Conservation (phyloP, 2,797 vertebrate species). For the Lophotriccus pileatus region DNA sequence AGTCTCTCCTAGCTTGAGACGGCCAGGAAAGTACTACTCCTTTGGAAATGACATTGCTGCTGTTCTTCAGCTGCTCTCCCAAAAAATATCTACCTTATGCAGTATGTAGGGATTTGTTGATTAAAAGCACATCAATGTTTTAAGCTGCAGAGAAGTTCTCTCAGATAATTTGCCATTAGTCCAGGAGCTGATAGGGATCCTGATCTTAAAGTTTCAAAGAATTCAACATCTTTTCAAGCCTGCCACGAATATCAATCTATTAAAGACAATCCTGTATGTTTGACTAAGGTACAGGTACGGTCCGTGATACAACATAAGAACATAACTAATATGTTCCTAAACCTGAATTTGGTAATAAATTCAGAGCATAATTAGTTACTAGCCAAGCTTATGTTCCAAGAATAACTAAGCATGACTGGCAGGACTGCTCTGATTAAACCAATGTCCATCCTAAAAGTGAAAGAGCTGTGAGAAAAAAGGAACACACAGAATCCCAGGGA, state of each 20-base stretch:
- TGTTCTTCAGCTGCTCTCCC: background rate
- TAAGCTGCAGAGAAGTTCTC: background rate
- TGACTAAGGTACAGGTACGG: background rate
- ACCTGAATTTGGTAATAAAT: conserved; percentile 20
- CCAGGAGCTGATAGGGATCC: background rate
- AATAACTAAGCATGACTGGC: background rate
- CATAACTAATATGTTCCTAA: background rate
- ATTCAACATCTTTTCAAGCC: background rate
- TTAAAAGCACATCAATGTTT: background rate
- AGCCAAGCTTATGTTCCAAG: background rate
- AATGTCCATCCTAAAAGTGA: background rate
- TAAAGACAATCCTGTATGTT: background rate
- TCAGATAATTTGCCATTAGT: background rate
- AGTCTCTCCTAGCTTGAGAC: background rate
- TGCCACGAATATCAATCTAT: background rate
- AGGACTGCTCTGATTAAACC: background rate
- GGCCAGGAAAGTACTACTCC: background rate
- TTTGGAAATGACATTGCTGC: background rate
- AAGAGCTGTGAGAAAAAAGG: conserved; percentile 52
- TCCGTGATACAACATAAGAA: background rate
- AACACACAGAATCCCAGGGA: conserved; percentile 38
- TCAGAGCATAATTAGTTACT: conserved; percentile 10
- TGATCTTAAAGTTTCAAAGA: background rate
- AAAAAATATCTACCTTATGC: background rate
- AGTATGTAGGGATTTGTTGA: background rate